These are phyloP conservation scores for Venusia cambrica DNA, from an alignment of 2,888 invertebrate species.

Conservation along the genomic window DNA sequence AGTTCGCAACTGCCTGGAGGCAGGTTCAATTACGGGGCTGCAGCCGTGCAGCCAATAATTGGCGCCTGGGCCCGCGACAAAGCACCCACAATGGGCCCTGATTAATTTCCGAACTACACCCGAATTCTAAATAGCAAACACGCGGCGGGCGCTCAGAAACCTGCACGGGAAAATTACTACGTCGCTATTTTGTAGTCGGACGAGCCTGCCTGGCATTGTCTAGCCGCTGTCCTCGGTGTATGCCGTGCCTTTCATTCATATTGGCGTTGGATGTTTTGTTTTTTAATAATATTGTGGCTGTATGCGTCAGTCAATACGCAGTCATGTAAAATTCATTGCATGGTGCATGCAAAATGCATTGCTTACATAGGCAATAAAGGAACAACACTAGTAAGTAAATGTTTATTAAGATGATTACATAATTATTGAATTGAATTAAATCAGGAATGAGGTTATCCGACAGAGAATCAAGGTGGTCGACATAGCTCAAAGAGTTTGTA, in stretches of 20 bases:
- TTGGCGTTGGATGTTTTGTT: conserved; percentile 27
- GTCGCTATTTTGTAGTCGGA: conserved; percentile 46
- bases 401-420: too few relatives aligned
- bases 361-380: too few relatives aligned
- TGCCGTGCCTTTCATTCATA: conserved; percentile 28
- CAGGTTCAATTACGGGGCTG: conserved; percentile 69
- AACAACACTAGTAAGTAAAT: too few relatives aligned
- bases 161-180: conserved; percentile 60
- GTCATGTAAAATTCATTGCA: too few relatives aligned
- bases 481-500: too few relatives aligned
- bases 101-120: conserved; percentile 79
- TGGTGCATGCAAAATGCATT: too few relatives aligned
- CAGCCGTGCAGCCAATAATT: conserved; percentile 71
- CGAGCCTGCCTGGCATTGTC: conserved; percentile 38
- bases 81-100: conserved; percentile 77
- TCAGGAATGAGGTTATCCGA: too few relatives aligned
- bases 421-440: too few relatives aligned
- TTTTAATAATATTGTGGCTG: conserved; percentile 18
- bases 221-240: conserved; percentile 27
- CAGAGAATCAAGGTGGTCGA: too few relatives aligned
- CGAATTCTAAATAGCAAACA: conserved; percentile 78
- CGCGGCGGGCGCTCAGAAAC: conserved; percentile 56
- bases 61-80: conserved; percentile 73
- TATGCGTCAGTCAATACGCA: too few relatives aligned
- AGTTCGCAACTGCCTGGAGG: conserved; percentile 48